Percentiles rank a stretch among this genome's conserved stretches.
Evolutionary conservation across 2,113 vertebrate species (phyloP).

Genomic region (Hypocryptadius cinnamomeus): DNA sequence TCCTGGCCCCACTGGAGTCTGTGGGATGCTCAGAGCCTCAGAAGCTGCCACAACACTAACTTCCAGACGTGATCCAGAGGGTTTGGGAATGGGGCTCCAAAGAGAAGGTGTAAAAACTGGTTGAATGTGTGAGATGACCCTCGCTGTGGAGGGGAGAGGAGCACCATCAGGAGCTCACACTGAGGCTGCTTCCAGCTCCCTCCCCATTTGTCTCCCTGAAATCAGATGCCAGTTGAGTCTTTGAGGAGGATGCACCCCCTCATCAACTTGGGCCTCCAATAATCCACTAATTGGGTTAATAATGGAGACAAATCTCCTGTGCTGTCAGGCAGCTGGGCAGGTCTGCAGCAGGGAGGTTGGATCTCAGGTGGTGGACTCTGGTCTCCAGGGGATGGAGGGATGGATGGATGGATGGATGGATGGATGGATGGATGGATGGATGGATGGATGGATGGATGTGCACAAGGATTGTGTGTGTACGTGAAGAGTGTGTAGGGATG

Average conservation of each 20-base stretch:
- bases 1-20: not conserved
- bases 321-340: not conserved
- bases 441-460: not conserved
- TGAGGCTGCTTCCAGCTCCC: not conserved
- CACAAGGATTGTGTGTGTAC: not conserved
- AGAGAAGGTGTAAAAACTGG: not conserved
- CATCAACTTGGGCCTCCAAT: fast-evolving
- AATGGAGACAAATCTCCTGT: not conserved
- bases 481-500: too few relatives aligned
- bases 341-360: fast-evolving
- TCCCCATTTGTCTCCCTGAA: fast-evolving
- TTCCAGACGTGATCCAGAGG: fast-evolving
- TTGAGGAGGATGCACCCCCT: not conserved
- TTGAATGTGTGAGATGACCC: not conserved
- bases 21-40: not conserved
- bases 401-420: not conserved
- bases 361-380: not conserved
- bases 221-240: not conserved
- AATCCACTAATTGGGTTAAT: not conserved
- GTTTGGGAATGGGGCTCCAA: not conserved
- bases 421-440: not conserved
- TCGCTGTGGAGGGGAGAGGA: not conserved
- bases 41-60: fast-evolving
- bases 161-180: fast-evolving
- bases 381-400: not conserved